Evolutionary conservation across 2,797 vertebrate species (phyloP), one percentile per base, ranked within the genome.

Genomic region (Urocyon cinereoargenteus): DNA sequence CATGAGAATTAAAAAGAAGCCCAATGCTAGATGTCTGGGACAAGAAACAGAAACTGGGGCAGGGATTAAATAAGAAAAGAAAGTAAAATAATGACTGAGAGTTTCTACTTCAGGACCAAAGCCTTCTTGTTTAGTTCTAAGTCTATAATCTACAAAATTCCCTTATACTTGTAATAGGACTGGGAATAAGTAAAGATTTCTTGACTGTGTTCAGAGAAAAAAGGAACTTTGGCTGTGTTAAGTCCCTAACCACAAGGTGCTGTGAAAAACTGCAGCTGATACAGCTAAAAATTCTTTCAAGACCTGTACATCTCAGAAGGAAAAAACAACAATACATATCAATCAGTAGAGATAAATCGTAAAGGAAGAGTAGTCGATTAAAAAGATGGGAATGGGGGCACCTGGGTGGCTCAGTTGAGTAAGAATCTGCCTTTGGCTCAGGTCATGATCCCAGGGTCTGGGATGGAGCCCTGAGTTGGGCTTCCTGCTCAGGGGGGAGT

Each of bases 21-120:
- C 57, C 62, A 64, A 53, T 51, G 34, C 72, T 86, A 13, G 10
- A 91, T 86, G 22, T 86, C n/a, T 62, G 9, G 19, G 57, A 92
- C 40, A 87, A 95, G 55, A 93, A 89, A 95, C 61, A 94, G 83
- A 97, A 97, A 96, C 45, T 77, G 34, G 55, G 61, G 55, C 49
- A 87, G 84, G 16, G 14, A 86, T 83, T 95, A 59, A 91, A 90
- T 49, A 93, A 86, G 55, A 84, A 51, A 86, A 96, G 26, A 70
- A 89, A 89, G 28, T 45, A 82, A 94, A 94, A 94, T 34, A 90
- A 19, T 31, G 77, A 24, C 49, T 79, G 24, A 18, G n/a, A 97
- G n/a, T 94, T 94, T 94, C 66, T 61, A 91, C 49, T 51, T 95
- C 36, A 72, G 24, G 24, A 86, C 34, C 49, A 81, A 86, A 91